Base-by-base conservation (phyloP, 1,140 invertebrate genomes). In the Leucophenga varia region DNA sequence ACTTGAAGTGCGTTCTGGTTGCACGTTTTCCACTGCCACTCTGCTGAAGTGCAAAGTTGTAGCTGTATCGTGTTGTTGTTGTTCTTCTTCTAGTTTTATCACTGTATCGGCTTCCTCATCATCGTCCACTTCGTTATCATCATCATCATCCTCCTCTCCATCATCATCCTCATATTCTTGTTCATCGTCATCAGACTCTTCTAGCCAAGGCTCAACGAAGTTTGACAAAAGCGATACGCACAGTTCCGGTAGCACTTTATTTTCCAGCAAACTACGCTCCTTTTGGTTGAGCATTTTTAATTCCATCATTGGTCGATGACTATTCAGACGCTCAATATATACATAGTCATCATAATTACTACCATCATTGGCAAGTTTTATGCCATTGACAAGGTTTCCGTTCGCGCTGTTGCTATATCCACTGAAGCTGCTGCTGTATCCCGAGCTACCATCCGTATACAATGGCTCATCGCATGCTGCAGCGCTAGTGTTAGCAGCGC, bases 91-190 rank as follows among this genome's bases (percentile, higher is more conserved):
- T 14, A 75, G 68, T 16, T 59, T 56, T 8, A 47, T 32, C 51
- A 72, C 71, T 4, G 68, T 74, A 35, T 77, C 71, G 37, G 72
- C 71, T 1, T 65, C 70, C 25, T 77, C 74, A 21, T 64, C 72
- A 54, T 74, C 77, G 38, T 72, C 9, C 76, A 57, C 58, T 73
- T 78, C 30, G 80, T 74, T 22, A 72, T 68, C 12, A 63, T 68
- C 54, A 0, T 41, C 43, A 2, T 47, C 42, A 9, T 21, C 48
- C 41, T 77, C 40, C 70, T 28, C 30, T 47, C 72, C n/a, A 76
- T 58, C 59, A 75, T 77, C n/a, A 81, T 72, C 16, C 7, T 22
- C 36, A 5, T 44, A 40, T 54, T 74, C 25, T 3, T 47, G 49
- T 0, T 74, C 25, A 72, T 65, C 64, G 72, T 78, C 25, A 80